Conservation (phyloP, 2,888 invertebrate genomes). For the Habrosyne pyritoides region DNA sequence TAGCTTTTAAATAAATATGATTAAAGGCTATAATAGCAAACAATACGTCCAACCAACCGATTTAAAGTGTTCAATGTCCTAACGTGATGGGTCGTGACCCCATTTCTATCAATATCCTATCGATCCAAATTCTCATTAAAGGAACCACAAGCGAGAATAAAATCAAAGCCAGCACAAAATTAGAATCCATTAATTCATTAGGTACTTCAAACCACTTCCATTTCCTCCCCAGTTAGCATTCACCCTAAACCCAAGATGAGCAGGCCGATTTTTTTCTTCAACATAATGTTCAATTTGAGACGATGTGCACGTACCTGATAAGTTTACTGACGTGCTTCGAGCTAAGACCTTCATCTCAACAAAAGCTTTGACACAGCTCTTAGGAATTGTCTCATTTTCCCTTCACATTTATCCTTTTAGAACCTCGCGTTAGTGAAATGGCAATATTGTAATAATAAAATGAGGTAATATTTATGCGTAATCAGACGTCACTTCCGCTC, state of each 20-base stretch:
- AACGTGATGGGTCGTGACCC: not conserved
- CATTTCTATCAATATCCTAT: not conserved
- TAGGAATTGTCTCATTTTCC: not conserved
- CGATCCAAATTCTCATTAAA: not conserved
- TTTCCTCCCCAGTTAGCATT: not conserved
- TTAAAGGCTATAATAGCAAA: too few relatives aligned
- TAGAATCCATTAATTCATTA: not conserved
- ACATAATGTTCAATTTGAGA: not conserved
- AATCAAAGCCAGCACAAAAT: not conserved
- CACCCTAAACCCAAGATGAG: not conserved
- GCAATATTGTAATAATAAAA: not conserved
- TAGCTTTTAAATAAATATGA: too few relatives aligned
- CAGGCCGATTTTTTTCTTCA: not conserved
- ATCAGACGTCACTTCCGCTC: not conserved
- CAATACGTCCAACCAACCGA: too few relatives aligned
- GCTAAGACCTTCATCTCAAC: not conserved
- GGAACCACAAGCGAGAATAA: not conserved
- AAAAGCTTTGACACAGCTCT: too few relatives aligned
- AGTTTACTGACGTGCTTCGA: not conserved
- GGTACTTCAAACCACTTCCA: not conserved
- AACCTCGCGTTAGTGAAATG: not conserved
- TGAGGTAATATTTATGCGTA: not conserved
- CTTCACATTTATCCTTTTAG: not conserved
- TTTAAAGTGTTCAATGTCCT: too few relatives aligned
- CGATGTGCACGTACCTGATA: conserved; percentile 1